Evolutionary conservation across 2,113 vertebrate genomes (phyloP).

Genomic region (Sylvilagus bachmani): DNA sequence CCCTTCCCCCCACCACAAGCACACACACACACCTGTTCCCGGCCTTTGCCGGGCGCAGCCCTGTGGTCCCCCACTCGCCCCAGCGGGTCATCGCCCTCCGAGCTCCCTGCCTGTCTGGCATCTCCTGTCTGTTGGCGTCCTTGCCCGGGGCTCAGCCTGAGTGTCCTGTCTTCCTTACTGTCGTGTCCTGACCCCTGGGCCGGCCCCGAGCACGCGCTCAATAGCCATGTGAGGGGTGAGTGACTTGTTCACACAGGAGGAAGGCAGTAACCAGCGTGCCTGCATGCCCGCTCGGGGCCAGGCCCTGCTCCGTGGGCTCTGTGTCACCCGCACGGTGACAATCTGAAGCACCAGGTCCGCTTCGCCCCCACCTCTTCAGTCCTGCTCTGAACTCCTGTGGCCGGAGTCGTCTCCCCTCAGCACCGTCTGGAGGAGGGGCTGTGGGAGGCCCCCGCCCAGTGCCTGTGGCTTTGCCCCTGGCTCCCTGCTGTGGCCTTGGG

Average conservation of each 20-base stretch:
- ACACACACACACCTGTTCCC: too few species aligned
- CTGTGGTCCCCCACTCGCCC: fast-evolving
- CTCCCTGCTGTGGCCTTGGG: fast-evolving
- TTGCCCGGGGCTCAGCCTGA: neutral
- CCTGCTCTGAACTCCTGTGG: neutral
- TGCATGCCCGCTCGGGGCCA: neutral
- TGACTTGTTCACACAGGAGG: neutral
- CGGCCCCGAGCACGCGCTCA: fast-evolving
- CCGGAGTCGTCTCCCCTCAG: neutral
- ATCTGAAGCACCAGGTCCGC: too few species aligned
- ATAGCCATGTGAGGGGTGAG: neutral
- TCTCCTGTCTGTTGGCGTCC: neutral
- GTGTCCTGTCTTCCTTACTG: too few species aligned
- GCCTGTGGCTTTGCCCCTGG: too few species aligned
- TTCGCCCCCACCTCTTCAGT: too few species aligned
- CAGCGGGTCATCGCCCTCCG: too few species aligned
- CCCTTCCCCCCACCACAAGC: fast-evolving
- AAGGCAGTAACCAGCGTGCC: too few species aligned
- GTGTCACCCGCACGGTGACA: too few species aligned
- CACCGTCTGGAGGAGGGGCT: neutral
- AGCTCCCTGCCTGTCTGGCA: fast-evolving
- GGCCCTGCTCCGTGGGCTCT: neutral
- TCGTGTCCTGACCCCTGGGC: neutral
- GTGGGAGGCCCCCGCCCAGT: neutral
- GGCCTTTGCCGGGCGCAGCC: too few species aligned